phyloP scores from a whole-genome alignment of 1,140 invertebrate species.

The Saxidomus purpurata region DNA sequence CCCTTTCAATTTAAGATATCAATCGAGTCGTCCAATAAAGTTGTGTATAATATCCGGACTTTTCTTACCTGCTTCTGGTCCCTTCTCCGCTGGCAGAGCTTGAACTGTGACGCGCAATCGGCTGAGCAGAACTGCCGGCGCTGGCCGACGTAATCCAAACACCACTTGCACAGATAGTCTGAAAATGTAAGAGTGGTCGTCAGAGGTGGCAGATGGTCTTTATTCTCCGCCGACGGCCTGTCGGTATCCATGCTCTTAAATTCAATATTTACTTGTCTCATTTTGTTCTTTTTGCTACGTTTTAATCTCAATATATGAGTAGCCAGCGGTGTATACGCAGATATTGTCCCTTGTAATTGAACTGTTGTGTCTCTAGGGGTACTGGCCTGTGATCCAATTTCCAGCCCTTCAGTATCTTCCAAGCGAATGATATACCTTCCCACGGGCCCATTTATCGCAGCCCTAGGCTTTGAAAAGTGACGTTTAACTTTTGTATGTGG shows the following conservation, averaged over 20 bases:
- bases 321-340: conserved; percentile 31
- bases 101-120: conserved; percentile 65
- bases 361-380: background rate
- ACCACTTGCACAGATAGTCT: conserved; percentile 69
- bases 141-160: conserved; percentile 62
- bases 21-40: too few species aligned
- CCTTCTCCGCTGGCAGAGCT: conserved; percentile 49
- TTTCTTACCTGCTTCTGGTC: conserved; percentile 55
- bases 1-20: too few species aligned
- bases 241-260: conserved; percentile 48
- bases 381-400: background rate
- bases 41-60: too few species aligned
- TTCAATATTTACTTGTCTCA: conserved; percentile 56
- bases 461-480: conserved; percentile 21
- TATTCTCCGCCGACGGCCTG: background rate
- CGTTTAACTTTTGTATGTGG: conserved; percentile 57
- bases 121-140: conserved; percentile 65
- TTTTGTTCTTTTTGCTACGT: conserved; percentile 24
- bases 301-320: conserved; percentile 37
- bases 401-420: background rate
- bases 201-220: conserved; percentile 29
- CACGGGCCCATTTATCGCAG: conserved; percentile 43
- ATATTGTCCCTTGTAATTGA: conserved; percentile 20
- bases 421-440: conserved; percentile 44
- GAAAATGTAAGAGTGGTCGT: conserved; percentile 64